Base-by-base conservation (phyloP, 2,888 invertebrate genomes). In the Ceratothoa steindachneri region DNA sequence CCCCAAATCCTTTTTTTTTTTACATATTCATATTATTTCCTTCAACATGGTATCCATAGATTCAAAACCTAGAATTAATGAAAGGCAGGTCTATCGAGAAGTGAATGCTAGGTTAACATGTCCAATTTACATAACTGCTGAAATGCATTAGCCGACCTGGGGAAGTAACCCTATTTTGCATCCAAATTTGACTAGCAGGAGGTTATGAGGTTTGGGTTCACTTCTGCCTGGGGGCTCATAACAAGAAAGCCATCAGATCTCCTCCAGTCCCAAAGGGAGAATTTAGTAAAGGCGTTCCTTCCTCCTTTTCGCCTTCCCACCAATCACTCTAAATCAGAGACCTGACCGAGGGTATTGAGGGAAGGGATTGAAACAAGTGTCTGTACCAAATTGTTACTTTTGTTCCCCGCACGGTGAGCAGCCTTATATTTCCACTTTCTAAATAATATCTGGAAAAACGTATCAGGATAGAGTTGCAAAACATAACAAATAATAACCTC, bases 191-290 rank as follows among this genome's bases (percentile, higher is more conserved):
- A 19, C 55, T 55, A 19, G 55, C 55, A 12, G 19, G 5, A 55
- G 19, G 55, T 55, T 19, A 55, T 55, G 55, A 12, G 55, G 5
- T 55, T 22, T 55, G 55, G 55, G 55, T 15, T 41, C 15, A 41
- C 41, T 41, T 15, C 15, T 41, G 15, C 7, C 41, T 15, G 41
- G 7, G 7, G 41, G 41, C 41, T 41, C 15, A 41, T 41, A 41
- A 41, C 41, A 41, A 41, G 41, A 41, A 5, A 41, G 41, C 41
- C 15, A 55, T 55, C 55, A 55, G 24, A 22, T 22, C 55, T 55
- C 55, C 55, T 55, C 55, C 55, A 55, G 7, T 22, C 55, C 55
- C 55, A 55, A 55, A 55, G 55, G 19, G 19, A 55, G 24, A 55
- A 22, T 55, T 55, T 55, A 55, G 15, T 22, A 22, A 19, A 55